A percentile compares a stretch with the other conserved stretches of the same genome.
These are phyloP conservation scores for Antheraea yamamai DNA, from an alignment of 2,888 invertebrate species.

Conservation along the genomic window DNA sequence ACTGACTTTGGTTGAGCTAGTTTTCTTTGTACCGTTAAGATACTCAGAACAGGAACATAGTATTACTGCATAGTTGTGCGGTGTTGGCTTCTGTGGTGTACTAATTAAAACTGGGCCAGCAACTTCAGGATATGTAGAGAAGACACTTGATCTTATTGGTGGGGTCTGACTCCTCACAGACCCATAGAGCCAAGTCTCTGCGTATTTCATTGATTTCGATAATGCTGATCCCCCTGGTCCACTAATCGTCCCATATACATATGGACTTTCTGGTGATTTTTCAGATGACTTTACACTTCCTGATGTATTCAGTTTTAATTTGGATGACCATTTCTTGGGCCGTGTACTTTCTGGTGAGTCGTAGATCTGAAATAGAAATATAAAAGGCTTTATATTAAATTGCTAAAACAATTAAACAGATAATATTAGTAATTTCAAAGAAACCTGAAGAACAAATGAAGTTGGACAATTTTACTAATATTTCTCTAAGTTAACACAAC, in stretches of 20 bases:
- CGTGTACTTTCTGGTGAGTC: constrained; percentile 79
- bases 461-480: not conserved
- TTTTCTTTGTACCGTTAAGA: constrained; percentile 88
- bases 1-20: constrained; percentile 87
- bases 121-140: constrained; percentile 74
- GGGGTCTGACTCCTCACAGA: constrained; percentile 84
- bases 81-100: constrained; percentile 80
- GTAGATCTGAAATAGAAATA: constrained; percentile 70
- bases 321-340: constrained; percentile 88
- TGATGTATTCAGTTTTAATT: constrained; percentile 83
- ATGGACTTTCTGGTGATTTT: constrained; percentile 74
- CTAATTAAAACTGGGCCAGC: constrained; percentile 76
- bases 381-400: not conserved
- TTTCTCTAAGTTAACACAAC: not conserved
- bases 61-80: constrained; percentile 86
- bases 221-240: constrained; percentile 87
- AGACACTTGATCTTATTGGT: constrained; percentile 73
- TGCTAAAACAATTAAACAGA: not conserved
- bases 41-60: constrained; percentile 92
- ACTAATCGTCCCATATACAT: constrained; percentile 75
- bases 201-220: constrained; percentile 92
- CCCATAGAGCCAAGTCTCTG: constrained; percentile 93
- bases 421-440: not conserved
- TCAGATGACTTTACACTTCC: constrained; percentile 74
- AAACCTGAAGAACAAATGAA: not conserved